phyloP scores from a whole-genome alignment of 2,113 vertebrate species.

The Aspiorhynchus laticeps region DNA sequence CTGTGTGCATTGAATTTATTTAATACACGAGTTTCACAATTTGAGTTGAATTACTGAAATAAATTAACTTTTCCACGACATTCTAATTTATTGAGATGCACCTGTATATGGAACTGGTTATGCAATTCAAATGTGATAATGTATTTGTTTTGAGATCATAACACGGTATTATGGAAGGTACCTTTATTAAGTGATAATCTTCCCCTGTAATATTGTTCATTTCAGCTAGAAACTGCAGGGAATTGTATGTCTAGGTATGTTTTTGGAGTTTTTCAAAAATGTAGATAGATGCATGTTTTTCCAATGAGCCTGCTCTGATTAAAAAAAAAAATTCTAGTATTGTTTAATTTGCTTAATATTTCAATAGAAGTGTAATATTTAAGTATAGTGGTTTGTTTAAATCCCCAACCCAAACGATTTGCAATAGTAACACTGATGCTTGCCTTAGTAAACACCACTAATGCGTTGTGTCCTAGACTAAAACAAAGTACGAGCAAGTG shows the following conservation, averaged over 20 bases:
- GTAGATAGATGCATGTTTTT: not conserved
- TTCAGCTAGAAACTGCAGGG: too few relatives aligned
- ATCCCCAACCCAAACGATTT: not conserved
- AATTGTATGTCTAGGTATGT: not conserved
- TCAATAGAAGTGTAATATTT: not conserved
- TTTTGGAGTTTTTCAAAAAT: not conserved
- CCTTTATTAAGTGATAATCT: too few relatives aligned
- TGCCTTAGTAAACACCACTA: conserved; percentile 1
- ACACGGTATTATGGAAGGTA: too few relatives aligned
- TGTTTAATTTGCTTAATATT: not conserved
- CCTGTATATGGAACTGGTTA: not conserved
- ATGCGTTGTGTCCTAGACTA: not conserved
- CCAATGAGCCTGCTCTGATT: not conserved
- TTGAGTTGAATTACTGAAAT: too few relatives aligned
- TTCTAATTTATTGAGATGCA: too few relatives aligned
- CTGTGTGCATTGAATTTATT: too few relatives aligned
- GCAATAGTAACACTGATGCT: not conserved
- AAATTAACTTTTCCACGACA: too few relatives aligned
- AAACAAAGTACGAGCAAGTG: not conserved
- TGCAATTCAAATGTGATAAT: not conserved
- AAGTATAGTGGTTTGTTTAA: not conserved
- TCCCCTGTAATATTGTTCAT: too few relatives aligned
- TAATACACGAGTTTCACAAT: too few relatives aligned
- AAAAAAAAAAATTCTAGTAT: not conserved
- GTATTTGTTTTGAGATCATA: too few relatives aligned